phyloP scores from a whole-genome alignment of 2,113 vertebrate genomes.

The Pandion haliaetus region DNA sequence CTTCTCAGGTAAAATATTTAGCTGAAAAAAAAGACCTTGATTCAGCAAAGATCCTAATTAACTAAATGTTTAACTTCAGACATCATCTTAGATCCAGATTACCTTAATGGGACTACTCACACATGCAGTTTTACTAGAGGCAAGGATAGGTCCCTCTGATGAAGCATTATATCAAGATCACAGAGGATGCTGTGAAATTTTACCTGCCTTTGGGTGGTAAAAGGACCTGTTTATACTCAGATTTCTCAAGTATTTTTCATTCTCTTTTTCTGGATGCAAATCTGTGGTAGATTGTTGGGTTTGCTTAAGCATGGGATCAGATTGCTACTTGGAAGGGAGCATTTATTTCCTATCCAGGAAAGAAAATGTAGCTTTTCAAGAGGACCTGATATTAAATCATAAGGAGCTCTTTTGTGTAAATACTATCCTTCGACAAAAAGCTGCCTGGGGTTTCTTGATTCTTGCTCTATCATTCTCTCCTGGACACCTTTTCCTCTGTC shows the following conservation, averaged over 20 bases:
- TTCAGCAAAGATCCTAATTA: constrained; percentile 7
- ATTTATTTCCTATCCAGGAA: background rate
- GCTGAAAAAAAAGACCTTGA: background rate
- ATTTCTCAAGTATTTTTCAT: background rate
- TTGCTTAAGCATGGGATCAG: background rate
- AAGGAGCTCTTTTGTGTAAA: background rate
- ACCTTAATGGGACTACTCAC: background rate
- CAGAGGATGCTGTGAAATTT: background rate
- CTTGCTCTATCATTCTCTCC: background rate
- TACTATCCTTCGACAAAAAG: background rate
- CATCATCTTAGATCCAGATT: background rate
- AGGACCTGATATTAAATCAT: background rate
- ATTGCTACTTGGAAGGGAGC: background rate
- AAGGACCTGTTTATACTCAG: background rate
- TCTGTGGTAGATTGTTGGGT: background rate
- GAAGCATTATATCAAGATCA: background rate
- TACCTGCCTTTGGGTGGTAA: background rate
- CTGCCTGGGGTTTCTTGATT: background rate
- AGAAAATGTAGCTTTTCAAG: background rate
- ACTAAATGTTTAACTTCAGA: background rate
- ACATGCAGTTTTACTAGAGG: background rate
- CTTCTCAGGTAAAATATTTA: background rate
- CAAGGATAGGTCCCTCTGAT: background rate
- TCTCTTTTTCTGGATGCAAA: background rate
- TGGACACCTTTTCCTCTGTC: background rate